These are phyloP conservation scores for Aromia moschata DNA, from an alignment of 2,888 invertebrate genomes.

Conservation along the genomic window DNA sequence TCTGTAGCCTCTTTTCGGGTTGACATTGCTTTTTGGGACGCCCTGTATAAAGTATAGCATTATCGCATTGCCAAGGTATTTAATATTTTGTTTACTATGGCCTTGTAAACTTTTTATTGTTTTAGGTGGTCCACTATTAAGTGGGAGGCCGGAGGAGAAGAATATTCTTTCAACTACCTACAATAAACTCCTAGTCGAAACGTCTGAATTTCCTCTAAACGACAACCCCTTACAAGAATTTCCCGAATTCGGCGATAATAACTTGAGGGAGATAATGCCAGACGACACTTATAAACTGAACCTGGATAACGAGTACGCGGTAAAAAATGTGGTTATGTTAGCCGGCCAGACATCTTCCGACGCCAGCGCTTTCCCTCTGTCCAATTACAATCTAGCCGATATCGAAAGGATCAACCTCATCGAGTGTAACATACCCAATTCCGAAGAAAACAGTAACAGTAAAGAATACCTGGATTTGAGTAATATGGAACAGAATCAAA, in stretches of 20 bases:
- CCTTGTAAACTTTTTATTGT: too few relatives aligned
- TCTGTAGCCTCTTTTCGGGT: too few relatives aligned
- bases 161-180: background rate
- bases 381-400: slow-evolving; percentile 8
- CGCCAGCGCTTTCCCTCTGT: slow-evolving; percentile 10
- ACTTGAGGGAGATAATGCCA: background rate
- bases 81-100: too few relatives aligned
- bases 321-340: slow-evolving; percentile 14
- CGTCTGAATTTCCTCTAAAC: slow-evolving; percentile 1
- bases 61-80: too few relatives aligned
- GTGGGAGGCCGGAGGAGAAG: slow-evolving; percentile 14
- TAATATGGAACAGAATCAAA: background rate
- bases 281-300: slow-evolving; percentile 15
- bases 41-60: too few relatives aligned
- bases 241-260: slow-evolving; percentile 6
- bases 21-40: too few relatives aligned
- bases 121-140: slow-evolving; percentile 25
- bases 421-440: slow-evolving; percentile 8
- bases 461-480: slow-evolving; percentile 1
- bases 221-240: slow-evolving; percentile 13
- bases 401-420: slow-evolving; percentile 12
- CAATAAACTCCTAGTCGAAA: background rate
- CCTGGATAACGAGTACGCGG: slow-evolving; percentile 19
- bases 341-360: slow-evolving; percentile 10
- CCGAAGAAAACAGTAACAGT: slow-evolving; percentile 11